These are phyloP conservation scores for Sebastes elongatus DNA, from an alignment of 2,797 vertebrate species.

Conservation along the genomic window DNA sequence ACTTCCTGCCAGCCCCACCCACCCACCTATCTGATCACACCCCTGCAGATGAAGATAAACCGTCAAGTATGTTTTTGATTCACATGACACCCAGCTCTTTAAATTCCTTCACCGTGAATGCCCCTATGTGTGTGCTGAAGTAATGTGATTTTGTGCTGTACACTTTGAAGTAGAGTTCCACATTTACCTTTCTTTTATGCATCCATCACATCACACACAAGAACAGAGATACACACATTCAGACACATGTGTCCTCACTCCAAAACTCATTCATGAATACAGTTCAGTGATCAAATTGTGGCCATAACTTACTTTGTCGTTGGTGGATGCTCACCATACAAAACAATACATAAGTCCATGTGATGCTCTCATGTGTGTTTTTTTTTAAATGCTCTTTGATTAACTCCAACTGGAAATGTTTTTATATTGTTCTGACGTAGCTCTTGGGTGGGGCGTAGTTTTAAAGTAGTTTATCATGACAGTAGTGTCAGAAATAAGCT, in stretches of 20 bases:
- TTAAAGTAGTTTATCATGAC: conserved; percentile 54
- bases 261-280: conserved; percentile 12
- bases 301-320: conserved; percentile 13
- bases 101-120: conserved; percentile 68
- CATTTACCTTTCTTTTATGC: conserved; percentile 51
- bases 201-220: conserved; percentile 46
- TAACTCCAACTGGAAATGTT: conserved; percentile 58
- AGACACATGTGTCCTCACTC: conserved; percentile 24
- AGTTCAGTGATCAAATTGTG: conserved; percentile 30
- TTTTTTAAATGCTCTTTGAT: conserved; percentile 59
- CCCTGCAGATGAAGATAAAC: conserved; percentile 38
- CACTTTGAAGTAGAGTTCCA: conserved; percentile 69
- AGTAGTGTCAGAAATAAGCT: conserved; percentile 44
- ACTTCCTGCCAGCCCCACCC: conserved; percentile 47
- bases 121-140: conserved; percentile 63
- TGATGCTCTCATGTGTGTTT: conserved; percentile 57
- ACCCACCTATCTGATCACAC: conserved; percentile 16
- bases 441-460: conserved; percentile 59
- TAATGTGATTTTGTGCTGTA: conserved; percentile 79
- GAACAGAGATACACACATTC: conserved; percentile 26
- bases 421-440: conserved; percentile 74
- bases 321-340: conserved; percentile 28
- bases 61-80: conserved; percentile 55
- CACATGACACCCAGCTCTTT: conserved; percentile 54
- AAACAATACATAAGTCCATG: conserved; percentile 37